Evolutionary conservation across 2,797 vertebrate species (phyloP).

Genomic region (Discoglossus pictus): DNA sequence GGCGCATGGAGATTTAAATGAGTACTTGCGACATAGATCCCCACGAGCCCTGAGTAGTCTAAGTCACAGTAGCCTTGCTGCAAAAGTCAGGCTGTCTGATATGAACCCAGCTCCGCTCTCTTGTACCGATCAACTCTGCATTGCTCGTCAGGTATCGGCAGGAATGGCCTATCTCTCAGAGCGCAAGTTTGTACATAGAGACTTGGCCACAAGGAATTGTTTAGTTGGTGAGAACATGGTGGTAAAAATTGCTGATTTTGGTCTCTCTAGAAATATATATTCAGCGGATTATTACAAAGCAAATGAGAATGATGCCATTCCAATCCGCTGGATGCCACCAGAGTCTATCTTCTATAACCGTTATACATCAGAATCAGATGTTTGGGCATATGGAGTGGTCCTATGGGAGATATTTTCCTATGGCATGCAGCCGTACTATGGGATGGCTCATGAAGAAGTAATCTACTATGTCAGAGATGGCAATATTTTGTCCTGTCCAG

Average conservation of each 20-base stretch:
- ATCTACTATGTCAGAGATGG: constrained; percentile 96
- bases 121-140: constrained; percentile 83
- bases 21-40: constrained; percentile 85
- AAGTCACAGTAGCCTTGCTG: constrained; percentile 69
- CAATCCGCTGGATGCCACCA: constrained; percentile 97
- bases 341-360: constrained; percentile 99
- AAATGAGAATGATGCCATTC: constrained; percentile 93
- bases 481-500: constrained; percentile 87
- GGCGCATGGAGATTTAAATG: constrained; percentile 93
- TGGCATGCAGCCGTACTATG: constrained; percentile 96
- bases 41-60: constrained; percentile 74
- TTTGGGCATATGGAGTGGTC: constrained; percentile 96
- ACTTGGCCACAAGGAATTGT: constrained; percentile 96
- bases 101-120: constrained; percentile 68
- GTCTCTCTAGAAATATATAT: constrained; percentile 95
- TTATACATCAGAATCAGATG: constrained; percentile 94
- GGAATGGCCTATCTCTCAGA: constrained; percentile 97
- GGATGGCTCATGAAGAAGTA: constrained; percentile 97
- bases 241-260: constrained; percentile 97
- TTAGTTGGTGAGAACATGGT: constrained; percentile 90
- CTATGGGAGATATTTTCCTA: constrained; percentile 97
- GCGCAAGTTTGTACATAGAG: constrained; percentile 95
- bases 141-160: constrained; percentile 89
- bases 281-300: constrained; percentile 98
- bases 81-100: constrained; percentile 68